These are phyloP conservation scores for Drosophila lacertosa DNA, from an alignment of 1,140 invertebrate species.

Conservation along the genomic window DNA sequence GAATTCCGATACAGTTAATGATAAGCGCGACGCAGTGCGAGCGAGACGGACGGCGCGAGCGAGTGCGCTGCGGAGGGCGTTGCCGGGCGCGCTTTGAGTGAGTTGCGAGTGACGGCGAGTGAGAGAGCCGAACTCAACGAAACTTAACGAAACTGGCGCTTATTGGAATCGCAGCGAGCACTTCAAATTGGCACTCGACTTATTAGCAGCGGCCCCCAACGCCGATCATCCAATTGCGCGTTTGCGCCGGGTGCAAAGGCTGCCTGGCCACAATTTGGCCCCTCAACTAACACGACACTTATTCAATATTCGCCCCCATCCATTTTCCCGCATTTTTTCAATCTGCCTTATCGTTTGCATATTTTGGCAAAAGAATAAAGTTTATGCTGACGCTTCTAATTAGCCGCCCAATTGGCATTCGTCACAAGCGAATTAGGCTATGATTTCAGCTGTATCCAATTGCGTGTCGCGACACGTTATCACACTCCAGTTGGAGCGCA, in stretches of 20 bases:
- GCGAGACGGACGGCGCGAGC: constrained; percentile 25
- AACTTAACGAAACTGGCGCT: constrained; percentile 47
- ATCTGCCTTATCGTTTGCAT: no score
- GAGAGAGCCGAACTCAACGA: constrained; percentile 23
- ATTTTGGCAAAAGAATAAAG: no score
- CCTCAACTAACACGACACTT: constrained; percentile 67
- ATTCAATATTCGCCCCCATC: constrained; percentile 45
- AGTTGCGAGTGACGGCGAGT: constrained; percentile 4
- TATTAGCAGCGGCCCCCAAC: constrained; percentile 45
- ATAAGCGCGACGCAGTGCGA: constrained; percentile 45
- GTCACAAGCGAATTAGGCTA: constrained; percentile 72
- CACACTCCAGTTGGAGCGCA: background rate
- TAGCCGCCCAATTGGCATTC: constrained; percentile 34
- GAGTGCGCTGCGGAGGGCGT: constrained; percentile 30
- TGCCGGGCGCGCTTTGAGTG: constrained; percentile 26
- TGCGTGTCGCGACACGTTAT: constrained; percentile 40
- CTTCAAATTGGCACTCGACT: constrained; percentile 31
- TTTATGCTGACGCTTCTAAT: constrained; percentile 58
- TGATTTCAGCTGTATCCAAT: constrained; percentile 56
- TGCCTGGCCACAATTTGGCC: constrained; percentile 78
- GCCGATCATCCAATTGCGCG: constrained; percentile 84
- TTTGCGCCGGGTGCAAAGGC: constrained; percentile 76
- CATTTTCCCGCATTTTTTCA: background rate
- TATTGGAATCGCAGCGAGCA: constrained; percentile 33
- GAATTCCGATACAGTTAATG: constrained; percentile 82